Base-by-base conservation (phyloP, 1,140 invertebrate genomes). In the Acromyrmex echinatior region DNA sequence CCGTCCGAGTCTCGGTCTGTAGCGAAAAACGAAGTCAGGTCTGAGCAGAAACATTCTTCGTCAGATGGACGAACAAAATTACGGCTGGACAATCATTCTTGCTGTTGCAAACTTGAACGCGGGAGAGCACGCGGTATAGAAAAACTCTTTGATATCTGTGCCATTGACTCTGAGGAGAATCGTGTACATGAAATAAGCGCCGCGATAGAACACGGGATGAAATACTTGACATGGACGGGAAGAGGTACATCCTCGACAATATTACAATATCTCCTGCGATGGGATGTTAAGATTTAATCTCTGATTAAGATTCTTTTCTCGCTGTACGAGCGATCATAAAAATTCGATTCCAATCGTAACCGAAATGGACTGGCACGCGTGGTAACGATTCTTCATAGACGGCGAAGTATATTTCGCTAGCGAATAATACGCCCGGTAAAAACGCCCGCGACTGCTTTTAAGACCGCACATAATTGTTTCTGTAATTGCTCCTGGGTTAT, bases 1-100 rank as follows among this genome's bases (percentile, higher is more conserved):
- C 98, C 98, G 92, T 99, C 98, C 45, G 97, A 97, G 91, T 98
- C 98, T 91, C 97, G 96, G 92, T 96, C 96, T 96, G 86, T 4
- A 87, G 90, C 77, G 90, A 25, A 87, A 73, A 28, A 62, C 21
- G 1, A 49, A 84, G 71, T 62, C 39, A 28, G n/a, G 2, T 60
- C 4, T 21, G 53, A 49, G 51, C 25, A 28, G 49, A 51, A 28
- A 71, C 56, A 31, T 45, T n/a, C 25, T 9, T 16, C 28, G 5
- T 7, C 10, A 28, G 53, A 49, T 14, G 12, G 16, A 73, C 35
- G 16, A 21, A 60, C 66, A 14, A 81, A 71, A 71, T 81, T 81
- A 7, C n/a, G 14, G 1, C 65, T 25, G 3, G 3, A 1, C n/a
- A 31, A 80, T 56, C 39, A 18, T 65, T 71, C 25, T 1, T 25